Percentiles rank a stretch among this genome's conserved stretches.
Evolutionary conservation across 2,888 invertebrate genomes (phyloP).

Genomic region (Athetis lepigone): DNA sequence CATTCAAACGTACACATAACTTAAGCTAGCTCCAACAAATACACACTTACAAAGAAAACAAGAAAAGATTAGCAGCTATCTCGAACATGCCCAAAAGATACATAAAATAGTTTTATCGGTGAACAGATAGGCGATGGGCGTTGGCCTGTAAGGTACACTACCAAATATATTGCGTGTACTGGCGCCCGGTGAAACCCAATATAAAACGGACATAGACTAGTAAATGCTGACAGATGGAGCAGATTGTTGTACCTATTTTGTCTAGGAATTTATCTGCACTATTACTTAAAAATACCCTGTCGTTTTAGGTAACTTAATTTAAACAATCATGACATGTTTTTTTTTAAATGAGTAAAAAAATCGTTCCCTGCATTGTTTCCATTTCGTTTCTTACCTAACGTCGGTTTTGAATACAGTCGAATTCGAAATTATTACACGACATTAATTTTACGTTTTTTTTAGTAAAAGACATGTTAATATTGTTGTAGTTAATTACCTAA

Average conservation of each 20-base stretch:
- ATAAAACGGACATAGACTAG: conserved; percentile 70
- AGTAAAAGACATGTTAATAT: too few species aligned
- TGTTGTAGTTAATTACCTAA: too few species aligned
- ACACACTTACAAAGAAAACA: conserved; percentile 43
- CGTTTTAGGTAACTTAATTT: not conserved
- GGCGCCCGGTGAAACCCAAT: conserved; percentile 75
- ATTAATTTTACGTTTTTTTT: too few species aligned
- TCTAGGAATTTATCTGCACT: too few species aligned
- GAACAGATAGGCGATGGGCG: conserved; percentile 70
- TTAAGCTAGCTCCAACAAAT: conserved; percentile 24
- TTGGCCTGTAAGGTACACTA: conserved; percentile 74
- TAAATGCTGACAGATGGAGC: conserved; percentile 16
- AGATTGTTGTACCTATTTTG: not conserved
- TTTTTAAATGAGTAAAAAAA: too few species aligned
- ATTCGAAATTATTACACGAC: too few species aligned
- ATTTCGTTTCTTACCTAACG: too few species aligned
- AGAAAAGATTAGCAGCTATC: conserved; percentile 56
- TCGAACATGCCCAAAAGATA: conserved; percentile 60
- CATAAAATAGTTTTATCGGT: conserved; percentile 74
- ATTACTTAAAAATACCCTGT: too few species aligned
- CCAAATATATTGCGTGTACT: conserved; percentile 78
- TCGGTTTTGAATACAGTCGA: too few species aligned
- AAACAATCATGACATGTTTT: too few species aligned
- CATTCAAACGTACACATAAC: conserved; percentile 14
- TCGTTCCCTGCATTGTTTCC: too few species aligned